Evolutionary conservation across 2,113 vertebrate species (phyloP).

Genomic region (Merops nubicus): DNA sequence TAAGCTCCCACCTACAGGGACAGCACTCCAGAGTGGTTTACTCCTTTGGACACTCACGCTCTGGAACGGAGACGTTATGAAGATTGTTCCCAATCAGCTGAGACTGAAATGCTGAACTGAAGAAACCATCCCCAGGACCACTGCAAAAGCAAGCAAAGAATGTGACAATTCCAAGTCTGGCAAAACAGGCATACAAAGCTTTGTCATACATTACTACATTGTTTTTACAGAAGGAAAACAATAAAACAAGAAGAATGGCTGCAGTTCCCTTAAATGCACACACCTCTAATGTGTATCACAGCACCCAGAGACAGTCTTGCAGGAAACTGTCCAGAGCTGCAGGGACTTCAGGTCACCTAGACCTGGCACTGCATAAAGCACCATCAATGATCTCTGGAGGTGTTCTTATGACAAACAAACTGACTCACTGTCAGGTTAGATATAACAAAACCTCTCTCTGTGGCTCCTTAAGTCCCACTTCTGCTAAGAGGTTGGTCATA

Average conservation of each 20-base stretch:
- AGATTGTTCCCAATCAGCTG: constrained; percentile 94
- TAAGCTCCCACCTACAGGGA: neutral
- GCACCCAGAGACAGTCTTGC: neutral
- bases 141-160: constrained; percentile 68
- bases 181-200: neutral
- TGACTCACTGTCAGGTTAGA: neutral
- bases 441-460: neutral
- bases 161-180: neutral
- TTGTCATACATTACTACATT: neutral
- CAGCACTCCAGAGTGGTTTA: neutral
- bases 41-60: constrained; percentile 80
- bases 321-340: neutral
- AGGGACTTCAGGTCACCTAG: neutral
- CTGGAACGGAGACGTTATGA: constrained; percentile 92
- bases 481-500: neutral
- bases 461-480: neutral
- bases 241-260: neutral
- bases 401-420: neutral
- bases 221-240: neutral
- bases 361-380: neutral
- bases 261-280: neutral
- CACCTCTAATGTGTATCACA: neutral
- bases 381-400: neutral
- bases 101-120: constrained; percentile 97
- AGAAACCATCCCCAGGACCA: constrained; percentile 96